A percentile compares a stretch with the other conserved stretches of the same genome.
phyloP scores from a whole-genome alignment of 2,888 invertebrate species.

The Papilio gigon region DNA sequence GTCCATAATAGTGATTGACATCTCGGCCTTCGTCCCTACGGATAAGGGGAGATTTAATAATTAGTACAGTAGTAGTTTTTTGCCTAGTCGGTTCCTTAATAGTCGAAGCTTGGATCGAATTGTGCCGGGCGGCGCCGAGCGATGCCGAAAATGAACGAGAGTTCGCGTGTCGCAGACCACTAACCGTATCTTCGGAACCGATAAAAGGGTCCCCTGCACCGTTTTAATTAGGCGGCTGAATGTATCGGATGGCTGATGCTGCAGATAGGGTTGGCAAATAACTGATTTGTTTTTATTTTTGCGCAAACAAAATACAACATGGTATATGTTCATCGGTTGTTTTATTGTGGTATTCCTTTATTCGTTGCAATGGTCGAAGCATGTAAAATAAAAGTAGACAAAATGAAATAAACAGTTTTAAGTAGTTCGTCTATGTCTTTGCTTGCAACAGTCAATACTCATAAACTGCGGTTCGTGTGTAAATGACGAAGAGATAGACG shows the following conservation, averaged over 20 bases:
- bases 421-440: too few relatives aligned
- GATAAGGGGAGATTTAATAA: too few relatives aligned
- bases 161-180: slow-evolving; percentile 75
- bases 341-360: neutral
- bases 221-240: slow-evolving; percentile 79
- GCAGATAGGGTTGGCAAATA: slow-evolving; percentile 58
- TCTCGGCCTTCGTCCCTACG: too few relatives aligned
- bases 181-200: slow-evolving; percentile 74
- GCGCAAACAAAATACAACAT: neutral
- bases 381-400: neutral
- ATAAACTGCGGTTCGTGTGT: too few relatives aligned
- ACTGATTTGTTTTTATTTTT: slow-evolving; percentile 25
- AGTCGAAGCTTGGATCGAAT: slow-evolving; percentile 30
- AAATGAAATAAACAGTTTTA: too few relatives aligned
- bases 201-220: slow-evolving; percentile 77
- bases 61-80: too few relatives aligned
- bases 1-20: too few relatives aligned
- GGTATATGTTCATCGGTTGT: neutral
- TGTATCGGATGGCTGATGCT: slow-evolving; percentile 63
- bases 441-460: too few relatives aligned
- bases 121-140: slow-evolving; percentile 43
- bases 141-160: slow-evolving; percentile 57
- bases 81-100: too few relatives aligned
- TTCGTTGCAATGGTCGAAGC: neutral
- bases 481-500: too few relatives aligned